Base-by-base conservation (phyloP, 2,888 invertebrate genomes). In the Priocnemis perturbator region DNA sequence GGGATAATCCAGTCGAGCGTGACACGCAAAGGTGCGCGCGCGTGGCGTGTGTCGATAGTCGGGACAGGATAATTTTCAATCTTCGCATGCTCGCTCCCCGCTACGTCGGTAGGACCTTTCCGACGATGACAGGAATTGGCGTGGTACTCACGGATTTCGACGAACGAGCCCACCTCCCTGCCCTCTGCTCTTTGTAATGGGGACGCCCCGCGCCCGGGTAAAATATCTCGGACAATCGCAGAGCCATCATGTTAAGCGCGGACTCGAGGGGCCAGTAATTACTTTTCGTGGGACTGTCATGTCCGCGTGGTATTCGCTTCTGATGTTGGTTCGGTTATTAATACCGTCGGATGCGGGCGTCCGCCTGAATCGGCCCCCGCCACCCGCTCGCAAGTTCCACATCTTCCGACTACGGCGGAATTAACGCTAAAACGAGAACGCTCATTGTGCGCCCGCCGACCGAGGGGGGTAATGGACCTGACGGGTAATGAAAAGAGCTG, bases 261-360 rank as follows among this genome's bases (percentile, higher is more conserved):
- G 79, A 69, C 37, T 11, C 79, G 75, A 79, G 69, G 77, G 78
- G 70, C 55, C 69, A 74, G 76, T 79, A 79, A 79, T 79, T 79
- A 79, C 78, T 79, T 78, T 78, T 78, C 69, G 78, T 60, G 68
- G 63, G 68, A 74, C 77, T 74, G 74, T 79, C 74, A 68, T 67
- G 79, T 72, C 71, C 66, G 37, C 37, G 78, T 68, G 66, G 67
- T 45, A 61, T 37, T 65, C 69, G 50, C 37, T 64, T 59, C 47
- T 45, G 57, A 50, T 14, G 56, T 37, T 73, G 64, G 66, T 76
- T 76, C 66, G 64, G 74, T 74, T 79, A 79, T 78, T 78, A 78
- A 72, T 76, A 76, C 64, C 67, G 60, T 61, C 64, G 70, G 62
- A 71, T 30, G 37, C 56, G 17, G 17, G 37, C 37, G 56, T 55